Evolutionary conservation across 2,113 vertebrate genomes (phyloP).

Genomic region (Mesembrinibis cayennensis): DNA sequence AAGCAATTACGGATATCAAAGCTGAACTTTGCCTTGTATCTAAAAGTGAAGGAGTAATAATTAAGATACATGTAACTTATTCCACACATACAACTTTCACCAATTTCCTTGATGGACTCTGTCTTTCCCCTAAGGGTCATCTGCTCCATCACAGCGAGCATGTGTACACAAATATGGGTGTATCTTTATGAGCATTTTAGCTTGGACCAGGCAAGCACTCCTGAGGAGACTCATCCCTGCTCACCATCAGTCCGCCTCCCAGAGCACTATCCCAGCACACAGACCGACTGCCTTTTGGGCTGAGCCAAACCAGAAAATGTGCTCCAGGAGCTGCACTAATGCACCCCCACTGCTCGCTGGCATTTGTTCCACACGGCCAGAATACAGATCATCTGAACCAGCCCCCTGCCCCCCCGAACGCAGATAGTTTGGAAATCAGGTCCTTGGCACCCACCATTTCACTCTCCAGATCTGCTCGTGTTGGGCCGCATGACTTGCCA

Average conservation of each 20-base stretch:
- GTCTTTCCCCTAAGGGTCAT: neutral
- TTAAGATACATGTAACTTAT: neutral
- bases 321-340: neutral
- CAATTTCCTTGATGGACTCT: neutral
- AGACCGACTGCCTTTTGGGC: neutral
- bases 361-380: neutral
- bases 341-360: neutral
- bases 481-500: accelerated
- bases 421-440: neutral
- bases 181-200: neutral
- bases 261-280: neutral
- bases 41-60: neutral
- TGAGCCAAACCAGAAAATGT: neutral
- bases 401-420: accelerated
- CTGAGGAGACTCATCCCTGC: neutral
- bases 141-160: neutral
- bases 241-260: accelerated
- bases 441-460: accelerated
- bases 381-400: neutral
- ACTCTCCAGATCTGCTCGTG: neutral
- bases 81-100: neutral
- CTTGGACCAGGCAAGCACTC: neutral
- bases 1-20: neutral
- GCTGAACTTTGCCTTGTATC: neutral
- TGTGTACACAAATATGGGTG: accelerated